A percentile compares a stretch with the other conserved stretches of the same genome.
Evolutionary conservation across 30 jellyfish, hydroid and myxozoan species (phyloP).

Genomic region (Nemopilema nomurai): DNA sequence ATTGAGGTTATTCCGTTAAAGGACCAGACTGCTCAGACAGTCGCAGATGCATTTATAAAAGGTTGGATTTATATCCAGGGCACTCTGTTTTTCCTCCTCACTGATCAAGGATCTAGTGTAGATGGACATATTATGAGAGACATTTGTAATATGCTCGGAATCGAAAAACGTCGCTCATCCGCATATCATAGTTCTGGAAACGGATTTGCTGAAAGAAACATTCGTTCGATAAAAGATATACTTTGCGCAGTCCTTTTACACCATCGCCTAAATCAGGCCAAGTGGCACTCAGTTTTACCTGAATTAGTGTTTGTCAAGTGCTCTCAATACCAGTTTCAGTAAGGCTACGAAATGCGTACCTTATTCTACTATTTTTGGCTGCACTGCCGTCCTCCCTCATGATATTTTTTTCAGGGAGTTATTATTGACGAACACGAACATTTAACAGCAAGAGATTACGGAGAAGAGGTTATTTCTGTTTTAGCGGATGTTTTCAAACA

Average conservation of each 20-base stretch:
- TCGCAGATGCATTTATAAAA: constrained; percentile 25
- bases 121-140: constrained; percentile 55
- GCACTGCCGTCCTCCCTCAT: constrained; percentile 47
- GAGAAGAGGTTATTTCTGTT: neutral
- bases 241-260: constrained; percentile 55
- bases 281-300: constrained; percentile 43
- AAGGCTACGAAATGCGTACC: neutral
- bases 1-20: constrained; percentile 48
- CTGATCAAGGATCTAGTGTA: constrained; percentile 69
- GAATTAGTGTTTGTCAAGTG: too few species aligned
- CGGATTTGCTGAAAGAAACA: constrained; percentile 64
- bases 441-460: neutral
- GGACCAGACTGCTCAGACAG: constrained; percentile 60
- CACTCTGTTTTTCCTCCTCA: constrained; percentile 43
- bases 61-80: constrained; percentile 55
- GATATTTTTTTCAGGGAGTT: constrained; percentile 16
- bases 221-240: constrained; percentile 62
- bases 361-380: neutral
- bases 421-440: neutral
- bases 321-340: neutral
- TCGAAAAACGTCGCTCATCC: constrained; percentile 63
- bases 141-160: constrained; percentile 35
- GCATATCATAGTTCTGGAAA: constrained; percentile 69
- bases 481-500: neutral
- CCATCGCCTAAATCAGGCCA: constrained; percentile 30